Base-by-base conservation (phyloP, 2,888 invertebrate species). In the Conops quadrifasciatus region DNA sequence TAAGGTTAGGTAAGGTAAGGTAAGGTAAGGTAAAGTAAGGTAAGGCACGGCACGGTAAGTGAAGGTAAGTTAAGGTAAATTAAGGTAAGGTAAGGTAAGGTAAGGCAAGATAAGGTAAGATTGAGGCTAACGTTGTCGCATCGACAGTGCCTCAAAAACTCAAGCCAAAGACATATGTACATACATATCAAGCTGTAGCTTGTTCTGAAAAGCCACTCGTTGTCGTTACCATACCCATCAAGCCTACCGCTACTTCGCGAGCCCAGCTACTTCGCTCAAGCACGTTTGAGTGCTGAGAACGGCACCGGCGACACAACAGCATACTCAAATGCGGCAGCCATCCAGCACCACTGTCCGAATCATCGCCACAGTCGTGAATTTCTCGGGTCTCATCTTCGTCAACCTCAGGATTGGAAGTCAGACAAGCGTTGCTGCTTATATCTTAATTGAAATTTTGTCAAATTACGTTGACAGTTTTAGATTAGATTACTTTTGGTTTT, bases 381-480 rank as follows among this genome's bases (percentile, higher is more conserved):
- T 56, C 71, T 72, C 71, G 73, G 72, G 72, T 67, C 53, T 69
- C 72, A 72, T 74, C 71, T 71, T 71, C 71, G 69, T 71, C 73
- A 73, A 71, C 71, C 9, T 36, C 75, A 74, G 77, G 75, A 77
- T 78, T 77, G 75, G 75, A 73, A 77, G 76, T 75, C 79, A 79
- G 78, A 78, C 79, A 79, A 78, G 79, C 79, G 77, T 77, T 79
- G 77, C 75, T 77, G 77, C 76, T 79, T 79, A 79, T 80, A 80
- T 80, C 80, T 80, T 80, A 80, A 80, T 80, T 80, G 79, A 80
- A 80, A 80, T 80, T 80, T 79, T 80, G 79, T 80, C 80, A 79
- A 80, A 80, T 80, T 80, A 80, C 79, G 78, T 79, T 79, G 80
- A 80, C 79, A 80, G 78, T 78, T 78, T 75, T 75, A 79, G 80